These are phyloP conservation scores for Triplophysa tibetana DNA, from an alignment of 2,113 vertebrate genomes.

Conservation along the genomic window DNA sequence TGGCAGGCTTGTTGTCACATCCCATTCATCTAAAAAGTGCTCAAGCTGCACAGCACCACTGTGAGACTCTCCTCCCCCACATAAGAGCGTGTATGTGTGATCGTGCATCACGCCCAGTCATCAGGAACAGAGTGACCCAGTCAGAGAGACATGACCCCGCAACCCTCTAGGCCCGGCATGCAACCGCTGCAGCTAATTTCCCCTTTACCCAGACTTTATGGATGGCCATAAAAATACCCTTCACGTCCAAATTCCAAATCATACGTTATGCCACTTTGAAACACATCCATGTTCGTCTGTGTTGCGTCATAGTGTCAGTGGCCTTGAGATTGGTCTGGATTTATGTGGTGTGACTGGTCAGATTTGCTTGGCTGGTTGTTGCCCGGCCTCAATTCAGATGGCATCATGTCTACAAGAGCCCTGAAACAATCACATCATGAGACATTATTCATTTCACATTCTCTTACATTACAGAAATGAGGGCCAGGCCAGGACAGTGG, in stretches of 20 bases:
- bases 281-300: background rate
- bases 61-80: slow-evolving; percentile 32
- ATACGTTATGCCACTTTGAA: background rate
- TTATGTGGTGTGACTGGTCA: slow-evolving; percentile 42
- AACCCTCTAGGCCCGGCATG: slow-evolving; percentile 3
- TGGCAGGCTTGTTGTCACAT: slow-evolving; percentile 48
- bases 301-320: slow-evolving; percentile 19
- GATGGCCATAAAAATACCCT: background rate
- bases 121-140: slow-evolving; percentile 27
- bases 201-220: slow-evolving; percentile 15
- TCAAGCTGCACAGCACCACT: slow-evolving; percentile 45
- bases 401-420: slow-evolving; percentile 41
- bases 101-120: slow-evolving; percentile 27
- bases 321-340: slow-evolving; percentile 23
- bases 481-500: background rate
- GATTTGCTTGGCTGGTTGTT: slow-evolving; percentile 41
- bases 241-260: slow-evolving; percentile 5
- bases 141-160: slow-evolving; percentile 31
- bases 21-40: slow-evolving; percentile 51
- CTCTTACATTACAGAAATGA: slow-evolving; percentile 2
- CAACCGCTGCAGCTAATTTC: slow-evolving; percentile 20
- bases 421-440: slow-evolving; percentile 45
- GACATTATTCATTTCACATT: slow-evolving; percentile 31
- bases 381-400: slow-evolving; percentile 39
- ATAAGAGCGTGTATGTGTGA: slow-evolving; percentile 14